These are phyloP conservation scores for Saturnia japonica DNA, from an alignment of 2,888 invertebrate species.

Conservation along the genomic window DNA sequence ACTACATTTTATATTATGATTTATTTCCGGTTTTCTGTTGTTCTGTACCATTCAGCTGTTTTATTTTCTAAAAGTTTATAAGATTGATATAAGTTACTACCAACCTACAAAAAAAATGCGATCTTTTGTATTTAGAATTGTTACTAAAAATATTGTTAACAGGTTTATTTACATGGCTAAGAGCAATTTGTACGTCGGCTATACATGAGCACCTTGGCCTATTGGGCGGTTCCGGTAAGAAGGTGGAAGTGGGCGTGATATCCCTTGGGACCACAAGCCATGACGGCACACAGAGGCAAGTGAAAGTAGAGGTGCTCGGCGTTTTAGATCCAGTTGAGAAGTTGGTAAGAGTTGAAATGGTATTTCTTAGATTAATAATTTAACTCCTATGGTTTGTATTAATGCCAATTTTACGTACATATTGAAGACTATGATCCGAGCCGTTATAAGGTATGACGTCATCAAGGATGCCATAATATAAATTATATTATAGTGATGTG, in stretches of 20 bases:
- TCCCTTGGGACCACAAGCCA: conserved; percentile 93
- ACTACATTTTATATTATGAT: no score
- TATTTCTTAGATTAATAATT: not conserved
- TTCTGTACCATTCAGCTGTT: no score
- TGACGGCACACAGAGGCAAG: conserved; percentile 87
- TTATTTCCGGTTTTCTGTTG: no score
- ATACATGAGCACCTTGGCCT: conserved; percentile 88
- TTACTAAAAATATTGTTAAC: not conserved
- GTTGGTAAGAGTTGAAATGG: conserved; percentile 59
- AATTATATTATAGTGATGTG: no score
- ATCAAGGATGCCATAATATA: no score
- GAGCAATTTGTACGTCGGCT: conserved; percentile 90
- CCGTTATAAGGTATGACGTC: no score
- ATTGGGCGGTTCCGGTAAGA: conserved; percentile 87
- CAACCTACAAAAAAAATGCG: no score
- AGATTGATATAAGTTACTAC: no score
- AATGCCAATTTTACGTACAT: no score
- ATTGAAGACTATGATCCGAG: no score
- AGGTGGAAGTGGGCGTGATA: conserved; percentile 92
- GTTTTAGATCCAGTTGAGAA: conserved; percentile 89
- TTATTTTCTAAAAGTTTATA: no score
- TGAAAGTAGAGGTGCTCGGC: conserved; percentile 94
- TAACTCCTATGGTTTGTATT: no score
- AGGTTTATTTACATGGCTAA: conserved; percentile 81
- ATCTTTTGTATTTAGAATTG: not conserved